Evolutionary conservation across 2,888 invertebrate species (phyloP).

Genomic region (Chrysotoxum bicinctum): DNA sequence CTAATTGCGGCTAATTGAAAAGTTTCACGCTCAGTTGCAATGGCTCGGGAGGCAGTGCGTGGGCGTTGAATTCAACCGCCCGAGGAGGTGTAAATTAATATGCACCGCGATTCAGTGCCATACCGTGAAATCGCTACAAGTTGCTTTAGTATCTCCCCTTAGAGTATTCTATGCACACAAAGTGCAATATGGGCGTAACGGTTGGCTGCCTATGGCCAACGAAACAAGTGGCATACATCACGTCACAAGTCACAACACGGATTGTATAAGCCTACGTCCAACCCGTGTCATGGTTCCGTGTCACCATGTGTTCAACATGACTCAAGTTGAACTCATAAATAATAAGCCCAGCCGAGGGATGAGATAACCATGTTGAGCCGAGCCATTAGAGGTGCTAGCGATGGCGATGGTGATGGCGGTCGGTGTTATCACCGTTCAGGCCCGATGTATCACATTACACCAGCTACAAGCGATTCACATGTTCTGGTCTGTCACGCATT

Average conservation of each 20-base stretch:
- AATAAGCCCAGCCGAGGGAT: slow-evolving; percentile 42
- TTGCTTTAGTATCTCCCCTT: slow-evolving; percentile 1
- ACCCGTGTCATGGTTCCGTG: slow-evolving; percentile 49
- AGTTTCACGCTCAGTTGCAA: slow-evolving; percentile 67
- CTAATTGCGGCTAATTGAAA: slow-evolving; percentile 71
- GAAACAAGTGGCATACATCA: slow-evolving; percentile 43
- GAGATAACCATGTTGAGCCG: slow-evolving; percentile 47
- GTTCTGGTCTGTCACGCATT: slow-evolving; percentile 72
- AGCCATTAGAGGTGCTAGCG: slow-evolving; percentile 47
- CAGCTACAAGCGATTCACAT: slow-evolving; percentile 68
- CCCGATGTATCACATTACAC: slow-evolving; percentile 70
- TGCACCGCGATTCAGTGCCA: slow-evolving; percentile 39
- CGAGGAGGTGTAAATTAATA: slow-evolving; percentile 64
- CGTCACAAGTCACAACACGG: slow-evolving; percentile 16
- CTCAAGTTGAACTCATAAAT: slow-evolving; percentile 68
- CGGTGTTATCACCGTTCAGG: slow-evolving; percentile 58
- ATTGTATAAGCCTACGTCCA: slow-evolving; percentile 1
- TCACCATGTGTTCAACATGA: slow-evolving; percentile 65
- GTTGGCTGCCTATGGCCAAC: slow-evolving; percentile 17
- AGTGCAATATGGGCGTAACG: slow-evolving; percentile 19
- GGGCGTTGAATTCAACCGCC: slow-evolving; percentile 58
- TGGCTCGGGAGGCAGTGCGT: slow-evolving; percentile 53
- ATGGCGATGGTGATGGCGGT: slow-evolving; percentile 4
- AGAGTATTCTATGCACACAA: not conserved
- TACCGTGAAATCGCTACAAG: slow-evolving; percentile 48